Evolutionary conservation across 1,140 invertebrate genomes (phyloP), one percentile per base, ranked within the genome.

Genomic region (Pinna nobilis): DNA sequence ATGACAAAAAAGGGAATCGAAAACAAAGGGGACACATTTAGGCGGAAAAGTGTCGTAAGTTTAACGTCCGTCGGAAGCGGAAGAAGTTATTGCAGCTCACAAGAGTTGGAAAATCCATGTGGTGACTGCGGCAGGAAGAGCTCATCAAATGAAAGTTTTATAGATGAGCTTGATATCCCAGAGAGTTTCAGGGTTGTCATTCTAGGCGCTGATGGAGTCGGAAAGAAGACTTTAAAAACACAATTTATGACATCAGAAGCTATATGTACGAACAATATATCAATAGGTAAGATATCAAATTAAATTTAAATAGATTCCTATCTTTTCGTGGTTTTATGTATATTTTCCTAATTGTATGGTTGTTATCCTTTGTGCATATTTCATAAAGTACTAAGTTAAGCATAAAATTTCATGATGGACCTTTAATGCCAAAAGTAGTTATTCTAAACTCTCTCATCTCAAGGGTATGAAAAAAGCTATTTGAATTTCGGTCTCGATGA

Each of bases 241-340:
- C 59, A 63, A 35, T 63, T 63, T 28, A 63, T 63, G 59, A 63
- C 59, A 25, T 63, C 59, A 44, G 59, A 63, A 37, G 59, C 35
- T 9, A 63, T 63, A 7, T 63, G 59, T n/a, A 63, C 59, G 23
- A 63, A 37, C 32, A 33, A 59, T 33, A 59, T 33, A n/a, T 59
- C 55, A 1, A 59, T 59, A 59, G 55, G 55, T 59, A 59, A 20
- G 55, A 6, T 20, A 20, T 18, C 15, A 47, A 18, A 47, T 2
- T 15, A 47, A 18, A 47, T 2, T 47, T n/a, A n/a, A n/a, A n/a
- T n/a, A n/a, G n/a, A n/a, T n/a, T n/a, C n/a, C n/a, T n/a, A n/a
- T n/a, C n/a, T n/a, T n/a, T n/a, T n/a, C n/a, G n/a, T n/a, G n/a
- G n/a, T n/a, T n/a, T n/a, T n/a, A n/a, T n/a, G n/a, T n/a, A n/a